A percentile compares a stretch with the other conserved stretches of the same genome.
These are phyloP conservation scores for Calliopsis andreniformis DNA, from an alignment of 1,140 invertebrate genomes.

Conservation along the genomic window DNA sequence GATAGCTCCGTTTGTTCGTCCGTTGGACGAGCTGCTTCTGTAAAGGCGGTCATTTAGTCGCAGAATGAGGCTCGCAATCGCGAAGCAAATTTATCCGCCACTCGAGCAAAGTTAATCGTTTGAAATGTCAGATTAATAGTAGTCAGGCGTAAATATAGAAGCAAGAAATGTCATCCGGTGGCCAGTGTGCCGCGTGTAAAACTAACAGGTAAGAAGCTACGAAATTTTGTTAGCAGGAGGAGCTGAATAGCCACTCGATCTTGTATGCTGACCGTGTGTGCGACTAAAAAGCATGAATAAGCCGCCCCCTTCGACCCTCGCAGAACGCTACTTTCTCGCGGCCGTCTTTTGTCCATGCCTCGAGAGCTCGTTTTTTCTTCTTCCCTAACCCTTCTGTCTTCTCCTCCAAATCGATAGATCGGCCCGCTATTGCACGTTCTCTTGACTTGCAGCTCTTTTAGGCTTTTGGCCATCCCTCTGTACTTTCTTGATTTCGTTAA, in stretches of 20 bases:
- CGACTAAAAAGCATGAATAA: slow-evolving; percentile 27
- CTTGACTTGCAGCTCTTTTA: no score
- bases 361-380: background rate
- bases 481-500: no score
- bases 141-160: slow-evolving; percentile 10
- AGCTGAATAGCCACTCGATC: slow-evolving; percentile 39
- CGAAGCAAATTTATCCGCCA: no score
- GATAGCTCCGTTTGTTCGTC: no score
- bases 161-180: background rate
- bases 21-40: no score
- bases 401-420: slow-evolving; percentile 10
- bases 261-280: slow-evolving; percentile 5
- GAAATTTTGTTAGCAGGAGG: slow-evolving; percentile 33
- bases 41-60: no score
- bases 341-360: slow-evolving; percentile 15
- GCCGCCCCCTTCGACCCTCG: background rate
- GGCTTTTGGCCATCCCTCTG: no score
- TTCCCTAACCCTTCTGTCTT: background rate
- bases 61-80: no score
- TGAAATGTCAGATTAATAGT: background rate
- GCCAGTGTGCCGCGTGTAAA: background rate
- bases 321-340: slow-evolving; percentile 12
- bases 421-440: no score
- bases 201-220: slow-evolving; percentile 5
- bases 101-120: background rate